Evolutionary conservation across 2,888 invertebrate genomes (phyloP).

Genomic region (Agrotis puta): DNA sequence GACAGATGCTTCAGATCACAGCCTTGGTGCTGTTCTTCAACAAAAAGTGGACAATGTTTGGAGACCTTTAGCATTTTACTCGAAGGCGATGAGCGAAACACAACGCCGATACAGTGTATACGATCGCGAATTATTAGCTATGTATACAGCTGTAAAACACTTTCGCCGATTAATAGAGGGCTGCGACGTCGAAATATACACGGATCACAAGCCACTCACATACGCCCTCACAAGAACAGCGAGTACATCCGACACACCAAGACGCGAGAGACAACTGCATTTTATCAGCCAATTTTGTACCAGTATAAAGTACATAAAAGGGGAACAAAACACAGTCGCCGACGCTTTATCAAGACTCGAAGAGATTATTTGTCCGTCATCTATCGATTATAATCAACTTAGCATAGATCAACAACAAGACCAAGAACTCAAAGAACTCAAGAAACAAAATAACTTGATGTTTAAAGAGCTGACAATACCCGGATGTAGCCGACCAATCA

Average conservation of each 20-base stretch:
- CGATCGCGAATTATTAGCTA: background rate
- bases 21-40: constrained; percentile 11
- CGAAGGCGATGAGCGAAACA: constrained; percentile 11
- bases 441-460: background rate
- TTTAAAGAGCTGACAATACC: background rate
- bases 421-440: background rate
- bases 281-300: constrained; percentile 57
- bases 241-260: constrained; percentile 42
- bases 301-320: constrained; percentile 44
- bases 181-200: background rate
- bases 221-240: constrained; percentile 35
- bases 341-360: constrained; percentile 55
- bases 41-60: background rate
- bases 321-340: constrained; percentile 51
- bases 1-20: constrained; percentile 8
- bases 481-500: background rate
- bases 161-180: background rate
- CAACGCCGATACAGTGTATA: constrained; percentile 14
- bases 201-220: background rate
- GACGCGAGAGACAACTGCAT: constrained; percentile 49
- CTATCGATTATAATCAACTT: constrained; percentile 14
- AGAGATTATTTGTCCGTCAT: constrained; percentile 34
- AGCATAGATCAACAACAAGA: background rate
- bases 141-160: constrained; percentile 1
- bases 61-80: constrained; percentile 11